Percentiles rank a stretch among this genome's conserved stretches.
Conservation (phyloP, 2,113 vertebrate species). For the Ursus arctos region DNA sequence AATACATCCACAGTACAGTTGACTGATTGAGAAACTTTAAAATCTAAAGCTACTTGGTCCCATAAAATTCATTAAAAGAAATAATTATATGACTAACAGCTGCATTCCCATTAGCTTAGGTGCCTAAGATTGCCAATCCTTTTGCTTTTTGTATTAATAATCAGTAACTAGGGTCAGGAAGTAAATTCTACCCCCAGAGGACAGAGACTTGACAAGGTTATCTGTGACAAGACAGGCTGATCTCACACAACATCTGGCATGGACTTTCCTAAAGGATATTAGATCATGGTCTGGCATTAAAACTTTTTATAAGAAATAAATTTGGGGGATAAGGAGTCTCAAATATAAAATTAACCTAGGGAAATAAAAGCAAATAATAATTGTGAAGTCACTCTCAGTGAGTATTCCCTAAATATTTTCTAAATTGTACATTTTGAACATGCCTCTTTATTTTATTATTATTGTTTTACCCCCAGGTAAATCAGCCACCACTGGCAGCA, state of each 20-base stretch:
- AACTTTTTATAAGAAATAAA: background rate
- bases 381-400: background rate
- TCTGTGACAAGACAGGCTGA: background rate
- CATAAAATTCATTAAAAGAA: background rate
- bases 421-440: background rate
- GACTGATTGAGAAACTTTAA: background rate
- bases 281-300: background rate
- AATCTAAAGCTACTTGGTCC: background rate
- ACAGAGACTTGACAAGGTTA: background rate
- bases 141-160: background rate
- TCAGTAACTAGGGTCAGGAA: background rate
- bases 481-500: background rate
- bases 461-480: background rate
- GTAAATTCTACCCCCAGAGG: background rate
- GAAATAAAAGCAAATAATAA: background rate
- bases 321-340: background rate
- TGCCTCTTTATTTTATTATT: background rate
- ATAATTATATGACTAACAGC: background rate
- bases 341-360: background rate
- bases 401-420: background rate
- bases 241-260: background rate
- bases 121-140: background rate
- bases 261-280: background rate
- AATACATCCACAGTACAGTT: background rate
- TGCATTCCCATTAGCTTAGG: background rate